Conservation (phyloP, 2,888 invertebrate species). For the Myopa tessellatipennis region DNA sequence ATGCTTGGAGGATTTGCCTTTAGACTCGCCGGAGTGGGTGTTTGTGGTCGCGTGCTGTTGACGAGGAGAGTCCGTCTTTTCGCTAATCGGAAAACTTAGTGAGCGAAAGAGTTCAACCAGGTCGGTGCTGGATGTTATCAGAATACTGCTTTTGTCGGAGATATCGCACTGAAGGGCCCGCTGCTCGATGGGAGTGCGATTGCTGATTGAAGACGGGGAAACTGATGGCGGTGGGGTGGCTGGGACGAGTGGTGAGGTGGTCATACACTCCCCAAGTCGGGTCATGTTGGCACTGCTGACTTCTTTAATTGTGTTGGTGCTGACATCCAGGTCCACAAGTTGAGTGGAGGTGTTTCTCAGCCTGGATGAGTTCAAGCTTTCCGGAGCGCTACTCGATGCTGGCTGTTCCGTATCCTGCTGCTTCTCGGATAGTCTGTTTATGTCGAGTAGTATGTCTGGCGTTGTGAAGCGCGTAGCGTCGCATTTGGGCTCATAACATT, state of each 20-base stretch:
- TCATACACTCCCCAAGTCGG: slow-evolving; percentile 56
- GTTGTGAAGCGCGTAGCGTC: slow-evolving; percentile 57
- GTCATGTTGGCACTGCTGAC: slow-evolving; percentile 54
- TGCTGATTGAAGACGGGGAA: slow-evolving; percentile 53
- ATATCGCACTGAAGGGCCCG: slow-evolving; percentile 47
- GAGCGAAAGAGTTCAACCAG: slow-evolving; percentile 65
- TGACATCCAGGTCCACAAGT: slow-evolving; percentile 55
- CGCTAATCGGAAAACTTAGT: slow-evolving; percentile 60
- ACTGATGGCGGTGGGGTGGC: slow-evolving; percentile 64
- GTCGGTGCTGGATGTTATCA: slow-evolving; percentile 63
- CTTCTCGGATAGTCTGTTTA: slow-evolving; percentile 64
- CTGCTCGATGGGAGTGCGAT: slow-evolving; percentile 41
- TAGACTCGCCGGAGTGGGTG: slow-evolving; percentile 33
- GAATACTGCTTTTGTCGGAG: slow-evolving; percentile 60
- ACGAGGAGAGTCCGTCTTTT: slow-evolving; percentile 34
- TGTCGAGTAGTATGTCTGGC: slow-evolving; percentile 65
- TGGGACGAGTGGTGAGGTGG: slow-evolving; percentile 58
- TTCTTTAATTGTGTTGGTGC: slow-evolving; percentile 43
- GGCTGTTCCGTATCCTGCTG: neutral
- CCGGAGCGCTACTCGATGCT: slow-evolving; percentile 31
- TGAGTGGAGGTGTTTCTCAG: slow-evolving; percentile 49
- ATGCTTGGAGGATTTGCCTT: slow-evolving; percentile 48
- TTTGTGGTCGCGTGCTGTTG: slow-evolving; percentile 33
- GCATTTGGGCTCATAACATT: slow-evolving; percentile 49
- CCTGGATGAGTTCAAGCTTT: slow-evolving; percentile 45